Conservation (phyloP, 2,113 vertebrate species). For the Nesogale talazaci region DNA sequence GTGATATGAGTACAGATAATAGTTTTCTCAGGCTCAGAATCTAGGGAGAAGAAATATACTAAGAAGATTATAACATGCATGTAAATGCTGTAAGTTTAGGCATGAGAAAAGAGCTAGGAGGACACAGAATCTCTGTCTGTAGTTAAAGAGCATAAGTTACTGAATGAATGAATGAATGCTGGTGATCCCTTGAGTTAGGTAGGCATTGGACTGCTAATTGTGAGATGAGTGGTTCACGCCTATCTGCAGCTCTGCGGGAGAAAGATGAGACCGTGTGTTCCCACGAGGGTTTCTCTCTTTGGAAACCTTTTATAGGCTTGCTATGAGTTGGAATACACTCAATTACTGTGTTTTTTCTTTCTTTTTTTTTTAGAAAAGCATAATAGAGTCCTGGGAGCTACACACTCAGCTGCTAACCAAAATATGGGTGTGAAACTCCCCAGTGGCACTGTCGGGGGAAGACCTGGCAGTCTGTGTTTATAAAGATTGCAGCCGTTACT, state of each 20-base stretch:
- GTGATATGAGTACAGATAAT: neutral
- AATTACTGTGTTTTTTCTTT: too few species aligned
- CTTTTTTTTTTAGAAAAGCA: neutral
- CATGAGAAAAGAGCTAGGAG: neutral
- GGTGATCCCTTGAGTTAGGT: neutral
- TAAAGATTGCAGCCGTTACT: neutral
- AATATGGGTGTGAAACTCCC: neutral
- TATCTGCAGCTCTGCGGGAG: too few species aligned
- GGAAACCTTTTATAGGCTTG: too few species aligned
- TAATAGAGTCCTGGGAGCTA: neutral
- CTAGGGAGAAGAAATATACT: neutral
- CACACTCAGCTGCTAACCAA: neutral
- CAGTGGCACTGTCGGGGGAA: neutral
- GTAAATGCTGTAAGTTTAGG: neutral
- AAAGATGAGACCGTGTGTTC: too few species aligned
- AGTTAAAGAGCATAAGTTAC: neutral
- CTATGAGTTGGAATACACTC: too few species aligned
- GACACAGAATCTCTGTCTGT: neutral
- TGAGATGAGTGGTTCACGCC: too few species aligned
- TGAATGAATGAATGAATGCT: slow-evolving; percentile 23
- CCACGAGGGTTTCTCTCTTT: too few species aligned
- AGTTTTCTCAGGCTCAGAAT: neutral
- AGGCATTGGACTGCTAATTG: too few species aligned
- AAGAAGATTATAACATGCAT: neutral
- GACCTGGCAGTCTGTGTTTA: neutral